phyloP scores from a whole-genome alignment of 2,113 vertebrate genomes.

The Pachycephala philippinensis region DNA sequence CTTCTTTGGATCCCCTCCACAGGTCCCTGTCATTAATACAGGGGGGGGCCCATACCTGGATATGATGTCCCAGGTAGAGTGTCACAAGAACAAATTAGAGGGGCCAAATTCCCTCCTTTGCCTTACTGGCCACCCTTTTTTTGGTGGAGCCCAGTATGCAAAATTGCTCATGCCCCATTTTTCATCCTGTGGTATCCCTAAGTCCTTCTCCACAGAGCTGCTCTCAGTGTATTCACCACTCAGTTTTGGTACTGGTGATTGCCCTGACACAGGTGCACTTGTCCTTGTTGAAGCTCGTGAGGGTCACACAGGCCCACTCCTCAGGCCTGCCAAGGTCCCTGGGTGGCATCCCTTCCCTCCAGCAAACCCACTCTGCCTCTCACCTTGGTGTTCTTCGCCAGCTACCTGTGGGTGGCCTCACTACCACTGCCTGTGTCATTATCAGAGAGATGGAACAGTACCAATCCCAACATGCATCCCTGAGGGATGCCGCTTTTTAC shows the following conservation, averaged over 20 bases:
- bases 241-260: neutral
- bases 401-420: neutral
- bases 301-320: rapidly evolving
- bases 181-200: neutral
- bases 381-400: neutral
- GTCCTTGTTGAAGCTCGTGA: neutral
- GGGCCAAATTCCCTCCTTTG: rapidly evolving
- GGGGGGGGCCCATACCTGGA: rapidly evolving
- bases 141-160: neutral
- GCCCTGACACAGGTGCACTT: rapidly evolving
- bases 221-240: neutral
- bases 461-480: rapidly evolving
- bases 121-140: neutral
- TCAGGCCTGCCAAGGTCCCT: neutral
- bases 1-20: neutral
- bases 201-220: neutral
- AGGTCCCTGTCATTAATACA: neutral
- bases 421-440: neutral
- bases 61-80: neutral
- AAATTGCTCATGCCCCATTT: neutral
- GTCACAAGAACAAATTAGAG: neutral
- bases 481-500: neutral
- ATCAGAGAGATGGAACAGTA: rapidly evolving
- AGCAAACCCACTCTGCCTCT: neutral
- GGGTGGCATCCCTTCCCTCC: neutral